Evolutionary conservation across 2,113 vertebrate genomes (phyloP), one percentile per base, ranked within the genome.

Genomic region (Pica pica): DNA sequence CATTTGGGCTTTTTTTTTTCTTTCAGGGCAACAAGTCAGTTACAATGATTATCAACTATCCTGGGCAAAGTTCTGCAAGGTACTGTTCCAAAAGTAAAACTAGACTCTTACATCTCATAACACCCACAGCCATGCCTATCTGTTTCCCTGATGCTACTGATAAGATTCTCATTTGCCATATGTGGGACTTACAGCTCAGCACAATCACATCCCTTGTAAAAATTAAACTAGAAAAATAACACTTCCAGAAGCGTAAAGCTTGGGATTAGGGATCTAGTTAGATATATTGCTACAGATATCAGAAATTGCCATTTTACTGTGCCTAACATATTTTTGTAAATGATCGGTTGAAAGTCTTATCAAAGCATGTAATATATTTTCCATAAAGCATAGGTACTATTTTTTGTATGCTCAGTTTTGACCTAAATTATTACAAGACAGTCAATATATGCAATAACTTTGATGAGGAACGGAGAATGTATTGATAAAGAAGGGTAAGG

Each of bases 51-150:
- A 98, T 75, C 99, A 99, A 2, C 98, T 99, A 33, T 98, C 98
- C 89, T 99, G 99, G 99, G 98, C 99, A 39, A 99, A 98, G 97
- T 99, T 99, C 97, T 99, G 98, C 78, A 99, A 99, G 98, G 99
- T 99, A 98, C 18, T 60, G 42, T 49, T 80, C 52, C 21, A n/a
- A 65, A 83, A 84, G 20, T n/a, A 74, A 60, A 81, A 67, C 56
- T 21, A 55, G 47, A n/a, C 9, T 61, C 35, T 28, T 56, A 30
- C 23, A 33, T 63, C 24, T 78, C 20, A 11, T 39, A 35, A 37
- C 2, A 1, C 42, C 23, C 2, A 0, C 39, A 35, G 5, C 10
- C 1, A 1, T 28, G 33, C 46, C 35, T 50, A 55, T 33, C 69
- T 33, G 13, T 61, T 44, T 53, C 42, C 15, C 35, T 68, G 47